These are phyloP conservation scores for Mionectes olivaceus DNA, from an alignment of 2,797 vertebrate species.

Conservation along the genomic window DNA sequence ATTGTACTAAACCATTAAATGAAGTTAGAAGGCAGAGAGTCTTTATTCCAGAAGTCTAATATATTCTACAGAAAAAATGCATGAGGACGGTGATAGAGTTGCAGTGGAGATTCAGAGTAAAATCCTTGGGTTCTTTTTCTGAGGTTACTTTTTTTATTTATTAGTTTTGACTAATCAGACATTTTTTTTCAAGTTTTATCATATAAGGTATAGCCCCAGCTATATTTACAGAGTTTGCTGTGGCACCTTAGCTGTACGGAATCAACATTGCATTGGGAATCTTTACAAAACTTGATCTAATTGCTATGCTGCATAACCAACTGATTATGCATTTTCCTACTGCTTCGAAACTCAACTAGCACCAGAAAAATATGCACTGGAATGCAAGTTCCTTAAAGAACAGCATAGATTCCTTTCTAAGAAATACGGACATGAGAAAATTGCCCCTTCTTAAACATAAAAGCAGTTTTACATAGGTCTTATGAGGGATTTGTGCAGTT, in stretches of 20 bases:
- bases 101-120: not conserved
- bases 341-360: slow-evolving; percentile 28
- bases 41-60: not conserved
- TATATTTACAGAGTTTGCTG: not conserved
- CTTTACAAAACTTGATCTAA: slow-evolving; percentile 45
- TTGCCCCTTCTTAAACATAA: slow-evolving; percentile 66
- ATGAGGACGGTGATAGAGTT: not conserved
- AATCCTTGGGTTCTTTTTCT: not conserved
- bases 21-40: not conserved
- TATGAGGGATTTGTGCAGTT: slow-evolving; percentile 62
- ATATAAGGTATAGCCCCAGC: not conserved
- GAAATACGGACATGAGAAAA: slow-evolving; percentile 49
- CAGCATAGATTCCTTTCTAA: slow-evolving; percentile 27
- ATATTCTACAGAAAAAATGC: not conserved
- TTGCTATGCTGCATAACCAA: slow-evolving; percentile 46
- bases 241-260: not conserved
- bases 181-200: not conserved
- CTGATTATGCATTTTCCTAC: slow-evolving; percentile 46
- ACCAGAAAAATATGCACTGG: slow-evolving; percentile 34
- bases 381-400: slow-evolving; percentile 49
- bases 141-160: not conserved
- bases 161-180: not conserved
- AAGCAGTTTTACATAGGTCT: slow-evolving; percentile 65
- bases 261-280: not conserved
- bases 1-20: not conserved